Conservation (phyloP, 1,140 invertebrate species). For the Leptinotarsa texana region DNA sequence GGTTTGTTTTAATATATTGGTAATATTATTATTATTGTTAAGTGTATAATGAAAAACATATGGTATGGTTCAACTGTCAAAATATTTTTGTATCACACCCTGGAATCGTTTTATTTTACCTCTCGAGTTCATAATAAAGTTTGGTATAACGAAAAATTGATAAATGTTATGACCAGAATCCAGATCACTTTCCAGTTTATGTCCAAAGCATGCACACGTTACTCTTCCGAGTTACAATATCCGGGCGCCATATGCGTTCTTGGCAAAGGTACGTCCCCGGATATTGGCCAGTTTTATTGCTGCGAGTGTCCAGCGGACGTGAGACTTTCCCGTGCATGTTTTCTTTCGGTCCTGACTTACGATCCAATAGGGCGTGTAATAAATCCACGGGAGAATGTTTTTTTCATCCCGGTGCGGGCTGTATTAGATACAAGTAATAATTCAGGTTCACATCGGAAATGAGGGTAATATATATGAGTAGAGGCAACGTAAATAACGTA, state of each 20-base stretch:
- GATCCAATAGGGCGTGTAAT: not conserved
- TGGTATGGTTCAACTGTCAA: too few species aligned
- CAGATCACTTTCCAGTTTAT: conserved; percentile 24
- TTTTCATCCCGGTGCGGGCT: too few species aligned
- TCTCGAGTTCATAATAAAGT: not conserved
- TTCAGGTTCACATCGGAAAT: too few species aligned
- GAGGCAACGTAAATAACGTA: too few species aligned
- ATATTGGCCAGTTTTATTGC: conserved; percentile 54
- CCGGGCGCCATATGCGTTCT: conserved; percentile 47
- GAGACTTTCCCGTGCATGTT: conserved; percentile 45
- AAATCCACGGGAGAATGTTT: not conserved
- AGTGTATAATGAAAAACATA: too few species aligned
- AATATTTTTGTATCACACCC: too few species aligned
- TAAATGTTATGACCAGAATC: conserved; percentile 24
- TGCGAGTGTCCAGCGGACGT: conserved; percentile 43
- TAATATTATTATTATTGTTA: too few species aligned
- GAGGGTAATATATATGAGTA: too few species aligned
- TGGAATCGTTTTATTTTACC: not conserved
- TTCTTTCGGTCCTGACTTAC: conserved; percentile 36
- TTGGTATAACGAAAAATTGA: conserved; percentile 12
- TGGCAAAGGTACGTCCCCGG: conserved; percentile 40
- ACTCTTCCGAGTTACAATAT: conserved; percentile 45
- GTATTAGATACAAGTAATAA: too few species aligned
- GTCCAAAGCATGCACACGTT: conserved; percentile 28
- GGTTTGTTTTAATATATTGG: too few species aligned